phyloP scores from a whole-genome alignment of 2,113 vertebrate genomes.

The Coregonus clupeaformis region DNA sequence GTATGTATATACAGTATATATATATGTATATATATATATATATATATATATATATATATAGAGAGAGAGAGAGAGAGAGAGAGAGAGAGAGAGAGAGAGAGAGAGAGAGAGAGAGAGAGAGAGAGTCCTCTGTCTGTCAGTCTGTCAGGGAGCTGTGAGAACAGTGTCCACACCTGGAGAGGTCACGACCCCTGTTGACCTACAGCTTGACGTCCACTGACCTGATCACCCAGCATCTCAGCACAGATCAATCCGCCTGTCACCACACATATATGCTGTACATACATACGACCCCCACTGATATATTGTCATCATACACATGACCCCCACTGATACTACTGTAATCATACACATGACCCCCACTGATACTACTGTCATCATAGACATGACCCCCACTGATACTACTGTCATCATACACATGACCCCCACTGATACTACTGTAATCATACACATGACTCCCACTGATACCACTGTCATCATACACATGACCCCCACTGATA shows the following conservation, averaged over 20 bases:
- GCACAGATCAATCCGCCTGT: conserved; percentile 59
- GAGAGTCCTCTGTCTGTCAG: conserved; percentile 21
- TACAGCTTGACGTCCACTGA: conserved; percentile 32
- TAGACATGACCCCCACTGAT: conserved; percentile 26
- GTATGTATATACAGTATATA: no score
- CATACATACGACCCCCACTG: no score
- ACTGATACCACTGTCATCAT: conserved; percentile 30
- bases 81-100: no score
- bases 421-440: no score
- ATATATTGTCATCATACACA: no score
- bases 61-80: no score
- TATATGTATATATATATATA: no score
- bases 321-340: no score
- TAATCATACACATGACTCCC: conserved; percentile 17
- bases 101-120: no score
- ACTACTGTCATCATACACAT: conserved; percentile 24
- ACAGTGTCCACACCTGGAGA: conserved; percentile 66
- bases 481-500: neutral
- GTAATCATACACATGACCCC: no score
- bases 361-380: no score
- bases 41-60: no score
- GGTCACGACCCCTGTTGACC: conserved; percentile 64
- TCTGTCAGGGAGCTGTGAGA: conserved; percentile 41
- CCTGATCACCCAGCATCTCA: conserved; percentile 35
- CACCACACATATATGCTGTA: conserved; percentile 32